Percentiles rank a stretch among this genome's conserved stretches.
These are phyloP conservation scores for Yponomeuta sedellus DNA, from an alignment of 2,888 invertebrate species.

Conservation along the genomic window DNA sequence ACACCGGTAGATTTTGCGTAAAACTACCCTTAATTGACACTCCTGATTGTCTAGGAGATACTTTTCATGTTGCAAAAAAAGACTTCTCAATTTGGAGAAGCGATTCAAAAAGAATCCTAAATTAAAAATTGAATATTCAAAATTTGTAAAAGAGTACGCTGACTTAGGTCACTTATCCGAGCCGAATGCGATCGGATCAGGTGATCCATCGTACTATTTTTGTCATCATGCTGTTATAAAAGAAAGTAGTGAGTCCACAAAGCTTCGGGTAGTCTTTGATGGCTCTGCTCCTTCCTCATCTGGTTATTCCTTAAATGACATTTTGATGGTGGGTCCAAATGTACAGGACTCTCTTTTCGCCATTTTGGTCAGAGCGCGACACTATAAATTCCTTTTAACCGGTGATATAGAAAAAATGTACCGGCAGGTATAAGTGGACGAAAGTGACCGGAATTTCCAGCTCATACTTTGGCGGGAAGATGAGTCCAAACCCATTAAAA, in stretches of 20 bases:
- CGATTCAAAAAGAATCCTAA: background rate
- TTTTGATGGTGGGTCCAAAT: constrained; percentile 2
- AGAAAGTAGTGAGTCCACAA: constrained; percentile 24
- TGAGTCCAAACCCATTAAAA: background rate
- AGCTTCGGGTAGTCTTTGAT: constrained; percentile 19
- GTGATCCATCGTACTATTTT: too few species aligned
- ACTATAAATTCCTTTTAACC: background rate
- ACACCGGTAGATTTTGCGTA: too few species aligned
- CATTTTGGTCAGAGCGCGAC: constrained; percentile 3
- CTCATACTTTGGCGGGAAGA: constrained; percentile 7
- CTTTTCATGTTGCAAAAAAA: too few species aligned
- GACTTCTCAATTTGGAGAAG: background rate
- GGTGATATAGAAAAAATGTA: constrained; percentile 15
- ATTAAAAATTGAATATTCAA: constrained; percentile 9
- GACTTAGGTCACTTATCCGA: too few species aligned
- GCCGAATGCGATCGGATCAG: too few species aligned
- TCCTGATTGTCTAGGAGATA: too few species aligned
- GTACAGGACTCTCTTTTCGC: constrained; percentile 8
- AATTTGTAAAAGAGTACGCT: background rate
- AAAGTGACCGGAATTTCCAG: background rate
- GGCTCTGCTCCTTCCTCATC: background rate
- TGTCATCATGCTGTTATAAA: too few species aligned
- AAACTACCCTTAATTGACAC: too few species aligned
- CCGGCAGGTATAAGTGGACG: background rate
- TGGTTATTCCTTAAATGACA: constrained; percentile 5